phyloP scores from a whole-genome alignment of 2,888 invertebrate genomes.

The Drosophila borealis region DNA sequence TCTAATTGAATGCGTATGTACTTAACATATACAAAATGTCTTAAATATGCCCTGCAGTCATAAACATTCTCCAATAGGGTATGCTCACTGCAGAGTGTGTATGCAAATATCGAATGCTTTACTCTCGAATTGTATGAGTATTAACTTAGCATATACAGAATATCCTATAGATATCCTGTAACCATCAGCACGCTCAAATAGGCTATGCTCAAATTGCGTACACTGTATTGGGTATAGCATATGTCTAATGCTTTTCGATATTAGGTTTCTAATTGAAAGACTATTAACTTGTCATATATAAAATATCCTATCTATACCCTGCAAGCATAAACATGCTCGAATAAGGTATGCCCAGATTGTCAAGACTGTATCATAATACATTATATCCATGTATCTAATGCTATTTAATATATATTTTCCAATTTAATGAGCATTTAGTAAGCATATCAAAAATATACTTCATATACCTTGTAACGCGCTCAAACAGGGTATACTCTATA shows the following conservation, averaged over 20 bases:
- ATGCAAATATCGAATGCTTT: too few relatives aligned
- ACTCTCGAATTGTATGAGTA: neutral
- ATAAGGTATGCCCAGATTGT: too few relatives aligned
- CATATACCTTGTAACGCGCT: conserved; percentile 9
- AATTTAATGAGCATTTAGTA: conserved; percentile 61
- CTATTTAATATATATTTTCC: conserved; percentile 45
- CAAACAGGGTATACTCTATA: too few relatives aligned
- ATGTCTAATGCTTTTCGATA: too few relatives aligned
- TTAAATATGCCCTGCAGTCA: conserved; percentile 15
- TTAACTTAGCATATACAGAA: neutral
- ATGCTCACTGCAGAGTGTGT: too few relatives aligned
- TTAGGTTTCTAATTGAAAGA: neutral
- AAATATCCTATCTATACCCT: too few relatives aligned
- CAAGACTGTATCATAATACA: too few relatives aligned
- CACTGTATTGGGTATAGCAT: too few relatives aligned
- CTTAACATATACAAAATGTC: conserved; percentile 43
- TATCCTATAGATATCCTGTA: too few relatives aligned
- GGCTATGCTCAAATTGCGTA: neutral
- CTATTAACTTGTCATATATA: neutral
- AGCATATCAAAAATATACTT: conserved; percentile 35
- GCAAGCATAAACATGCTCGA: too few relatives aligned
- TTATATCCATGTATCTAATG: too few relatives aligned
- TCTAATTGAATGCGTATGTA: conserved; percentile 67
- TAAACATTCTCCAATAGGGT: neutral
- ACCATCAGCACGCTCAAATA: too few relatives aligned